Base-by-base conservation (phyloP, 2,888 invertebrate species). In the Ectemnius cavifrons region DNA sequence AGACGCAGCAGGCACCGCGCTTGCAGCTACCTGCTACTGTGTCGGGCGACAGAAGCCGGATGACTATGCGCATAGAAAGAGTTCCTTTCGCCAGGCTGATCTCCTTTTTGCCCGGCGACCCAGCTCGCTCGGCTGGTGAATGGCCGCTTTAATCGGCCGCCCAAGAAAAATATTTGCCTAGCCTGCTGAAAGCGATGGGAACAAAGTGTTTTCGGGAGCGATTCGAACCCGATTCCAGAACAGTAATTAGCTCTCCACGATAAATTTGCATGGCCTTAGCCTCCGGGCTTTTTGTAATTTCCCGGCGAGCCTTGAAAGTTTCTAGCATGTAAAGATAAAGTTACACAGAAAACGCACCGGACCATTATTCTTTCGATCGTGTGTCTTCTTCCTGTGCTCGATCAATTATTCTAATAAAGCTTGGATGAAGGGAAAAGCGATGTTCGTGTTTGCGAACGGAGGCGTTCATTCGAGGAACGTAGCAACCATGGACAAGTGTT, bases 151-250 rank as follows among this genome's bases (percentile, higher is more conserved):
- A 75, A 75, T 75, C 75, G 63, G 63, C 13, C 11, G 37, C 62
- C 47, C 16, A 46, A 65, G 75, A 69, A 73, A 75, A 75, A 75
- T 75, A 73, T 75, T 75, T 73, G 73, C 59, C 67, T 62, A 63
- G 2, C 62, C 20, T 23, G 13, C 52, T 2, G 74, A 45, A 45
- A 45, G 65, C 49, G 47, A 14, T 66, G 8, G 45, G 49, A 14
- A 28, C 49, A 28, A 11, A 37, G 52, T 52, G 52, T 52, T 16
- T 52, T 52, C 52, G 52, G 52, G n/a, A 16, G 52, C 16, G n/a
- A 16, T 5, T 16, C 52, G 52, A 52, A 52, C 14, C 16, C 52
- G 62, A 72, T 58, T 49, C 65, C 47, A 23, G 45, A 37, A 28
- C 58, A 63, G 59, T 59, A 49, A 62, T 73, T 66, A 71, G 20